phyloP scores from a whole-genome alignment of 2,113 vertebrate genomes.

The Sphaerodactylus townsendi region DNA sequence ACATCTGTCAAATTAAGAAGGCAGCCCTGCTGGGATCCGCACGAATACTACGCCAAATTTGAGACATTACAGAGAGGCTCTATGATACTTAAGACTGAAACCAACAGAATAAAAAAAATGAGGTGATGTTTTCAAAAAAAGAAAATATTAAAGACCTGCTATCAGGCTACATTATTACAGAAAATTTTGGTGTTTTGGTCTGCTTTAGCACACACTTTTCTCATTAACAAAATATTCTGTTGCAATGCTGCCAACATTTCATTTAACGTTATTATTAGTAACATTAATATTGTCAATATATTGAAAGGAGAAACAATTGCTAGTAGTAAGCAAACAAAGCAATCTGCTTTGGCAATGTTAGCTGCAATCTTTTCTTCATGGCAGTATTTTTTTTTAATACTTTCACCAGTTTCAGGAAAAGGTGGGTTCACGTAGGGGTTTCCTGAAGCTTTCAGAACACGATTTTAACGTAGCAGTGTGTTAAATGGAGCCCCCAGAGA shows the following conservation, averaged over 20 bases:
- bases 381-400: slow-evolving; percentile 64
- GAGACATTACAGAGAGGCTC: background rate
- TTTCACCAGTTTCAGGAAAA: slow-evolving; percentile 82
- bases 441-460: slow-evolving; percentile 78
- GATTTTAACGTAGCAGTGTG: slow-evolving; percentile 67
- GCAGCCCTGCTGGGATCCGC: too few species aligned
- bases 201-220: background rate
- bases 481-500: slow-evolving; percentile 78
- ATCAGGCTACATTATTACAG: accelerated
- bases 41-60: too few species aligned
- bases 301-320: slow-evolving; percentile 11
- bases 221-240: background rate
- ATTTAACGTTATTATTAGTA: background rate
- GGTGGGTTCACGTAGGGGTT: slow-evolving; percentile 81
- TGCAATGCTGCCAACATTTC: background rate
- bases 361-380: slow-evolving; percentile 32
- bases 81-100: background rate
- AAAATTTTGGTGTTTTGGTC: background rate
- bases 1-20: too few species aligned
- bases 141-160: background rate
- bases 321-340: slow-evolving; percentile 59
- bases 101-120: background rate
- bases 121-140: background rate
- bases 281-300: slow-evolving; percentile 34
- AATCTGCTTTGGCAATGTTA: slow-evolving; percentile 30